Evolutionary conservation across 2,797 vertebrate species (phyloP).

Genomic region (Tangara arthus): DNA sequence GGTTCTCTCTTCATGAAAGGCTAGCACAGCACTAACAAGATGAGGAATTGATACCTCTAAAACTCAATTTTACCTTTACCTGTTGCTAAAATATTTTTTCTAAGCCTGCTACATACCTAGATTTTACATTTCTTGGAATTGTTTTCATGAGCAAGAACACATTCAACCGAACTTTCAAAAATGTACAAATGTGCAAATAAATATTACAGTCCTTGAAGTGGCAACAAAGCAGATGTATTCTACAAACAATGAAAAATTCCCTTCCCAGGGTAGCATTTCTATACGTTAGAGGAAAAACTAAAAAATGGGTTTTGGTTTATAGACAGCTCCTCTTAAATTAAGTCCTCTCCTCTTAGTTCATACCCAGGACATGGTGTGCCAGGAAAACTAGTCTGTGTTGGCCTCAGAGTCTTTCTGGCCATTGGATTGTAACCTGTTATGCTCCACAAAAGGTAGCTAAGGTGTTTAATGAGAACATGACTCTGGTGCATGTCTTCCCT

Average conservation of each 20-base stretch:
- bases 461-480: background rate
- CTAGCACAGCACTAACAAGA: background rate
- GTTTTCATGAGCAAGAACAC: background rate
- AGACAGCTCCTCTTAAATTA: no score
- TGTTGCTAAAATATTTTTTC: background rate
- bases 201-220: background rate
- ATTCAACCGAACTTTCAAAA: background rate
- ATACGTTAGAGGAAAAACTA: background rate
- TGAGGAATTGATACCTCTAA: background rate
- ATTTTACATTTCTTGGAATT: background rate
- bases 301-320: background rate
- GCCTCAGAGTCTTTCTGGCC: background rate
- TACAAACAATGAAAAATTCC: background rate
- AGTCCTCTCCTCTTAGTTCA: background rate
- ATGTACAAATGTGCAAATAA: background rate
- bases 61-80: background rate
- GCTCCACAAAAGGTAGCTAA: background rate
- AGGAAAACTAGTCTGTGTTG: background rate
- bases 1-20: background rate
- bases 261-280: background rate
- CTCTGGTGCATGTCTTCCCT: background rate
- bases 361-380: background rate
- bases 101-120: background rate
- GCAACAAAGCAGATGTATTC: background rate
- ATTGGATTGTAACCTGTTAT: accelerated